Conservation (phyloP, 1,140 invertebrate species). For the Eumaeus atala region DNA sequence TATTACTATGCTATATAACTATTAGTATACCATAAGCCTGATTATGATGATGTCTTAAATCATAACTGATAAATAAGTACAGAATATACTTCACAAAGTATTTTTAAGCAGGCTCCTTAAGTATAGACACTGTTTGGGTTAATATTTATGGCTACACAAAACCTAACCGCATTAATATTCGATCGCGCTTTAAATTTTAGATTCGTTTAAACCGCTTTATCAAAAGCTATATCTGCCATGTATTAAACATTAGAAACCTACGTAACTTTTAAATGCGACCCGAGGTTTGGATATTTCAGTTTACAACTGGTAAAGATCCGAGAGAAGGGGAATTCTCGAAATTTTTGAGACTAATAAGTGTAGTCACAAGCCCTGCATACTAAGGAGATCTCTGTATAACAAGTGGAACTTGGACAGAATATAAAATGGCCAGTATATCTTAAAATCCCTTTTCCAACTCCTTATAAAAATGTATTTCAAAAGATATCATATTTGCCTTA, state of each 20-base stretch:
- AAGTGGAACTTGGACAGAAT: constrained; percentile 56
- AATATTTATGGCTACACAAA: constrained; percentile 59
- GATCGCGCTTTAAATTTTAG: constrained; percentile 68
- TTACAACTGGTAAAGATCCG: constrained; percentile 46
- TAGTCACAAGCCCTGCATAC: constrained; percentile 59
- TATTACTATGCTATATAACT: too few relatives aligned
- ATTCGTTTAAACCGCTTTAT: constrained; percentile 69
- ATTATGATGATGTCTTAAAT: too few relatives aligned
- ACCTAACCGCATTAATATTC: constrained; percentile 61
- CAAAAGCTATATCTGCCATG: constrained; percentile 69
- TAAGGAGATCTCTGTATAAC: constrained; percentile 60
- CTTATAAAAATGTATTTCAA: constrained; percentile 7
- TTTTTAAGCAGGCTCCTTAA: constrained; percentile 4
- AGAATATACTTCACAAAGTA: not conserved
- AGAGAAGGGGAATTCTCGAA: constrained; percentile 49
- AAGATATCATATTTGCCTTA: constrained; percentile 7
- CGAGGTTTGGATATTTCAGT: constrained; percentile 45
- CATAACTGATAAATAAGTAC: too few relatives aligned
- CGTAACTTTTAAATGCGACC: constrained; percentile 59
- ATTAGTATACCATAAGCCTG: too few relatives aligned
- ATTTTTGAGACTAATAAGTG: constrained; percentile 72
- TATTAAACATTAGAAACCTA: constrained; percentile 66
- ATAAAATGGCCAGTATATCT: constrained; percentile 54
- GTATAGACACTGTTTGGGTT: constrained; percentile 32
- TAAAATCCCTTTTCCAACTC: constrained; percentile 34